Conservation (phyloP, 1,140 invertebrate genomes). For the Paraescarpia echinospica region DNA sequence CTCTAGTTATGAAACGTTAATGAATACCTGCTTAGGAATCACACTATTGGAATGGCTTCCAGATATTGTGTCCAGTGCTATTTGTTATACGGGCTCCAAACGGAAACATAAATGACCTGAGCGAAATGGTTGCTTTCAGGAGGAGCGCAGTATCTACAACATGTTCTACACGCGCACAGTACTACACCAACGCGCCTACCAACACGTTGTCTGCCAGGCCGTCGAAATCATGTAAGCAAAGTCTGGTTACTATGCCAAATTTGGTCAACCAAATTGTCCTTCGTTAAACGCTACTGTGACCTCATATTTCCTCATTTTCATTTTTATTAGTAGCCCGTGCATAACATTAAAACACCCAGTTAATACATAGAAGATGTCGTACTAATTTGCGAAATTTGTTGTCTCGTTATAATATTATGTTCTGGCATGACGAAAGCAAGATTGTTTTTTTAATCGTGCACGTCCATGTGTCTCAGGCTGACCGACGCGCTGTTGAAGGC, state of each 20-base stretch:
- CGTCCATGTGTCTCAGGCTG: conserved; percentile 20
- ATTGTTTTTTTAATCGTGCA: too few species aligned
- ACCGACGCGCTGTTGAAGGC: conserved; percentile 36
- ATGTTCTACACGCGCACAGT: conserved; percentile 59
- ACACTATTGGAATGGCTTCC: too few species aligned
- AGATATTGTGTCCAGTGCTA: neutral
- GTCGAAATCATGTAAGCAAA: conserved; percentile 59
- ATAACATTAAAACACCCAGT: too few species aligned
- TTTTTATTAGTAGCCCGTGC: too few species aligned
- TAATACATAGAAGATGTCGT: too few species aligned
- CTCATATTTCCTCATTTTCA: neutral
- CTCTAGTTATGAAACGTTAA: too few species aligned
- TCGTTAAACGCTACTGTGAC: neutral
- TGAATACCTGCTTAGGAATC: too few species aligned
- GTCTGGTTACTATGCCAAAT: neutral
- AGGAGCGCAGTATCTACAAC: conserved; percentile 55
- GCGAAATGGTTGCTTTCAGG: conserved; percentile 34
- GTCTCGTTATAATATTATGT: too few species aligned
- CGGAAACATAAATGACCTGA: neutral
- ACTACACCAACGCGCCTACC: conserved; percentile 62
- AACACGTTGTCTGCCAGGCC: conserved; percentile 58
- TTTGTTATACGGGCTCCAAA: too few species aligned
- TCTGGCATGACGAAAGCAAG: too few species aligned
- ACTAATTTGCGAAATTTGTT: too few species aligned
- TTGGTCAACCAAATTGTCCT: neutral